Evolutionary conservation across 92 coral and sea anemone genomes (phyloP).

Genomic region (Umimayanthus chanpuru): DNA sequence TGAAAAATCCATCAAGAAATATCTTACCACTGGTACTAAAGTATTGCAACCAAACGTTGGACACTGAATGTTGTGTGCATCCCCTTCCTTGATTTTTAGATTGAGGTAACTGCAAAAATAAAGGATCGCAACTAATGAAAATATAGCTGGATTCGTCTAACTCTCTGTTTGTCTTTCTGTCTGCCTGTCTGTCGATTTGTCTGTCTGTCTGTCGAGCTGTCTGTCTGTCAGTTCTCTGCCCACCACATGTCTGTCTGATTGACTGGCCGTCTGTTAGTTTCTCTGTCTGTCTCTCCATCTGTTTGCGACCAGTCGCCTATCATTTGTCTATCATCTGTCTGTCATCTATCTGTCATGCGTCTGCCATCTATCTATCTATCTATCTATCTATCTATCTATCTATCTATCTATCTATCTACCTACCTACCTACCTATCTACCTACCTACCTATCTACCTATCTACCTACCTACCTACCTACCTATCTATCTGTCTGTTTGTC

Average conservation of each 20-base stretch:
- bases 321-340: no score
- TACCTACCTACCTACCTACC: no score
- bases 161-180: not conserved
- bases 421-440: no score
- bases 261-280: not conserved
- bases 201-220: not conserved
- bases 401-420: no score
- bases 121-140: not conserved
- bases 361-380: no score
- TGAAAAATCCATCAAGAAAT: not conserved
- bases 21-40: slow-evolving; percentile 92
- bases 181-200: not conserved
- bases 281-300: no score
- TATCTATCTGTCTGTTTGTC: not conserved
- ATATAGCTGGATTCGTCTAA: not conserved
- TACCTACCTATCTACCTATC: no score
- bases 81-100: slow-evolving; percentile 93
- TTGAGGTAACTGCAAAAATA: slow-evolving; percentile 76
- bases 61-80: slow-evolving; percentile 90
- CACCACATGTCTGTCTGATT: not conserved
- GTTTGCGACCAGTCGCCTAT: no score
- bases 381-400: no score
- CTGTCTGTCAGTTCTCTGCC: not conserved
- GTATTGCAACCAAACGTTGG: slow-evolving; percentile 87
- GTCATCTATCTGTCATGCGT: no score